These are phyloP conservation scores for Arctopsyche grandis DNA, from an alignment of 1,140 invertebrate species.

Conservation along the genomic window DNA sequence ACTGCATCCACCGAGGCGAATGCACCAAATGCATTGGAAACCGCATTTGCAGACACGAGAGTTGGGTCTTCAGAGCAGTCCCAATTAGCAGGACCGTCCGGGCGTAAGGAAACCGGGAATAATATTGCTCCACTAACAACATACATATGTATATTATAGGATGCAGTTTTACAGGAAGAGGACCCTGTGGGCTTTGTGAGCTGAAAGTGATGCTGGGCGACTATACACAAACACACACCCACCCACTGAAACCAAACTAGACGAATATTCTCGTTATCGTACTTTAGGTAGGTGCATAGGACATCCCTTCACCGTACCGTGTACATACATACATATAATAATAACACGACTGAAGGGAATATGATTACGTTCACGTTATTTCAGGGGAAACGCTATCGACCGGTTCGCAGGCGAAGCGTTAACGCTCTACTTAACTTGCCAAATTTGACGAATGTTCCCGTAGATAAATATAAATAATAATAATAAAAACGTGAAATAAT, in stretches of 20 bases:
- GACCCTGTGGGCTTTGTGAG: conserved; percentile 29
- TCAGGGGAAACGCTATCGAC: not conserved
- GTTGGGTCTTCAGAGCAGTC: conserved; percentile 32
- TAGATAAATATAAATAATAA: not conserved
- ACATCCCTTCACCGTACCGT: not conserved
- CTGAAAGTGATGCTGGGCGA: conserved; percentile 31
- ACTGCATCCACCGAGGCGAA: not conserved
- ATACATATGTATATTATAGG: not conserved
- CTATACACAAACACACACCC: too few relatives aligned
- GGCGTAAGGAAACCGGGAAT: conserved; percentile 45
- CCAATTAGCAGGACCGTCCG: conserved; percentile 49
- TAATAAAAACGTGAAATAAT: too few relatives aligned
- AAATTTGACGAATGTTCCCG: conserved; percentile 5
- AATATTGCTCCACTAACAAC: conserved; percentile 44
- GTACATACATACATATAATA: not conserved
- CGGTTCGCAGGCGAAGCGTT: not conserved
- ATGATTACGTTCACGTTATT: not conserved
- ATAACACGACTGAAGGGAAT: not conserved
- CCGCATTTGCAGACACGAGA: conserved; percentile 42
- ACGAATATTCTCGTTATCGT: conserved; percentile 18
- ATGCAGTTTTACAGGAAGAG: conserved; percentile 46
- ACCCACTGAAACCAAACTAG: conserved; percentile 33
- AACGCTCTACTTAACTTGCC: conserved; percentile 23
- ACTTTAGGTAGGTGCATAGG: not conserved
- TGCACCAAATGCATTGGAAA: conserved; percentile 35